These are phyloP conservation scores for Biston betularia DNA, from an alignment of 2,888 invertebrate species.

Conservation along the genomic window DNA sequence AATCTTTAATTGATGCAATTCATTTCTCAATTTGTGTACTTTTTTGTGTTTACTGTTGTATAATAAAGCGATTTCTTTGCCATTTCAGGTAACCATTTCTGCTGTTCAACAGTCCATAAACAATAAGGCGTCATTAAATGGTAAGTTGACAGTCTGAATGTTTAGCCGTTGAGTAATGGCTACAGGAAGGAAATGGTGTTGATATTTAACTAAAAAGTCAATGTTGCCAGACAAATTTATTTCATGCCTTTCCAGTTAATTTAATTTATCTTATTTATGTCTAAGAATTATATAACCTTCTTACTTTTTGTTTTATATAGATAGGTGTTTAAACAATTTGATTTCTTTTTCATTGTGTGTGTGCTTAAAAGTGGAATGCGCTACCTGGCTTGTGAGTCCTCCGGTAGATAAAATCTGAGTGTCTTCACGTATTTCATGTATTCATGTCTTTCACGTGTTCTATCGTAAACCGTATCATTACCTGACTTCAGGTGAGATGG, in stretches of 20 bases:
- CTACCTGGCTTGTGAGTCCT: no score
- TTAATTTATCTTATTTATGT: not conserved
- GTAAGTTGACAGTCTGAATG: constrained; percentile 60
- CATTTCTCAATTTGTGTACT: constrained; percentile 67
- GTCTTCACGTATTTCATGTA: no score
- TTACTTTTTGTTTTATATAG: not conserved
- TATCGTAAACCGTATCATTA: no score
- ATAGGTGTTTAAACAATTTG: no score
- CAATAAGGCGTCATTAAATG: constrained; percentile 63
- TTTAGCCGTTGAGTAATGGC: constrained; percentile 49
- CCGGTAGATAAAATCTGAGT: no score
- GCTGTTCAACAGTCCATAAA: constrained; percentile 60
- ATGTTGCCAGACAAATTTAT: constrained; percentile 7
- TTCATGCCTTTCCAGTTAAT: not conserved
- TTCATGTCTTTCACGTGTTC: no score
- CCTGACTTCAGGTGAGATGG: no score
- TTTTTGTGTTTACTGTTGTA: constrained; percentile 57
- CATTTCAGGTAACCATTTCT: constrained; percentile 75
- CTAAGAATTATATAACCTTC: not conserved
- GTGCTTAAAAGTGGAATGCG: no score
- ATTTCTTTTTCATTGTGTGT: no score
- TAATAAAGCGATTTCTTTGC: constrained; percentile 61
- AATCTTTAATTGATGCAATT: constrained; percentile 73
- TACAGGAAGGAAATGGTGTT: constrained; percentile 42
- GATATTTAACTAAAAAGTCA: constrained; percentile 61